A percentile compares a stretch with the other conserved stretches of the same genome.
Conservation (phyloP, 2,113 vertebrate species). For the Ptilonorhynchus violaceus region DNA sequence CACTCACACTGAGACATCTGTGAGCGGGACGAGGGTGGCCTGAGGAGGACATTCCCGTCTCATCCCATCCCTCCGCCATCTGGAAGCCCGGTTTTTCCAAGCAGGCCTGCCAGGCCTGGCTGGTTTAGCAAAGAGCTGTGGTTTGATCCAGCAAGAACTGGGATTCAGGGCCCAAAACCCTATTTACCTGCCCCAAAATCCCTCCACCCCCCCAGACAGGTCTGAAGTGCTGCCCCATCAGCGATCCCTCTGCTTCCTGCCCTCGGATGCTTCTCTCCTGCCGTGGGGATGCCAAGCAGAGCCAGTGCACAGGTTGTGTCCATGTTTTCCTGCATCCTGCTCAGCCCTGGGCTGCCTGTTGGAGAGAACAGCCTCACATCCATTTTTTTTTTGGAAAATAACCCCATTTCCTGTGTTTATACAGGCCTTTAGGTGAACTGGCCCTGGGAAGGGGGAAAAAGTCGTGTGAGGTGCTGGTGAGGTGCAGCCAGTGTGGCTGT, state of each 20-base stretch:
- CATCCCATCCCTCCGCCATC: fast-evolving
- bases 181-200: not conserved
- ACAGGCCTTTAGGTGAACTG: not conserved
- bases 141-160: not conserved
- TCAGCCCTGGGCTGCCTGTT: not conserved
- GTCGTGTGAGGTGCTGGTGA: not conserved
- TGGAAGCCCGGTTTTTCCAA: not conserved
- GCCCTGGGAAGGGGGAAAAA: not conserved
- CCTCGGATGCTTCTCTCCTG: not conserved
- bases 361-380: fast-evolving
- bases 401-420: conserved; percentile 24
- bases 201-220: not conserved
- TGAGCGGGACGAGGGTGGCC: not conserved
- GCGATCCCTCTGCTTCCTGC: not conserved
- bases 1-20: not conserved
- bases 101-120: not conserved
- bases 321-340: not conserved
- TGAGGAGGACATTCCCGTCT: not conserved
- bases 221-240: not conserved
- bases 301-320: fast-evolving
- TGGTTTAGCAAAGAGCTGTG: not conserved
- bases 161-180: too few species aligned
- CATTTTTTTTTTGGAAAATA: not conserved
- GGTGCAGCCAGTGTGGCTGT: not conserved
- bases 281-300: too few species aligned